phyloP scores from a whole-genome alignment of 1,140 invertebrate species.

The Zophobas morio region DNA sequence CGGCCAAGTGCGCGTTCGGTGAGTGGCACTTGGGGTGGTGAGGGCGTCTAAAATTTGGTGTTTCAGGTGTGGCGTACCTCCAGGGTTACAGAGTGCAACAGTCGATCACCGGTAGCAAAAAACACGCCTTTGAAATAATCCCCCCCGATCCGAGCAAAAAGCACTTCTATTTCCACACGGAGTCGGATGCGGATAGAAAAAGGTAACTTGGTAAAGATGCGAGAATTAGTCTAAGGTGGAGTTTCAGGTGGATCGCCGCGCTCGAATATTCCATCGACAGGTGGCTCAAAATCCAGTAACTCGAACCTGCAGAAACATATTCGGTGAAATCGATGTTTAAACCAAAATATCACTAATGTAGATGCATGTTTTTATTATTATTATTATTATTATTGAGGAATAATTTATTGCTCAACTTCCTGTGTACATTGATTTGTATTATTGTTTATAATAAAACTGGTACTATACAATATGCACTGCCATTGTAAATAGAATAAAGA shows the following conservation, averaged over 20 bases:
- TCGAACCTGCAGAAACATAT: background rate
- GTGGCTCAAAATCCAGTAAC: conserved; percentile 83
- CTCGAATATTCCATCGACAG: conserved; percentile 95
- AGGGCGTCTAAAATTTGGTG: background rate
- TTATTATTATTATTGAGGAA: conserved; percentile 7
- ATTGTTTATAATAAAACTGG: conserved; percentile 37
- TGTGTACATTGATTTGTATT: conserved; percentile 34
- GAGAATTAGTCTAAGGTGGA: conserved; percentile 57
- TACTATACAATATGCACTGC: conserved; percentile 33
- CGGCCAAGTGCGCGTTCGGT: conserved; percentile 91
- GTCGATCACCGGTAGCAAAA: conserved; percentile 82
- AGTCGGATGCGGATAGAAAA: conserved; percentile 95
- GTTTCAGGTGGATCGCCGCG: conserved; percentile 92
- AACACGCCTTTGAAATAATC: conserved; percentile 92
- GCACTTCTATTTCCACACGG: conserved; percentile 93
- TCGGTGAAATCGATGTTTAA: conserved; percentile 15
- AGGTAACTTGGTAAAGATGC: conserved; percentile 75
- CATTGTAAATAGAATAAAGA: conserved; percentile 29
- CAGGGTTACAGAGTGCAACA: conserved; percentile 94
- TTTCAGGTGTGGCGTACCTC: conserved; percentile 87
- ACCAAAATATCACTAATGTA: conserved; percentile 29
- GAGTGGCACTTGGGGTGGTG: conserved; percentile 14
- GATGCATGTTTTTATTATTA: conserved; percentile 31
- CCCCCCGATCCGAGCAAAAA: conserved; percentile 89
- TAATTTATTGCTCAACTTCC: conserved; percentile 28